phyloP scores from a whole-genome alignment of 2,888 invertebrate species.

The Dryadula phaetusa region DNA sequence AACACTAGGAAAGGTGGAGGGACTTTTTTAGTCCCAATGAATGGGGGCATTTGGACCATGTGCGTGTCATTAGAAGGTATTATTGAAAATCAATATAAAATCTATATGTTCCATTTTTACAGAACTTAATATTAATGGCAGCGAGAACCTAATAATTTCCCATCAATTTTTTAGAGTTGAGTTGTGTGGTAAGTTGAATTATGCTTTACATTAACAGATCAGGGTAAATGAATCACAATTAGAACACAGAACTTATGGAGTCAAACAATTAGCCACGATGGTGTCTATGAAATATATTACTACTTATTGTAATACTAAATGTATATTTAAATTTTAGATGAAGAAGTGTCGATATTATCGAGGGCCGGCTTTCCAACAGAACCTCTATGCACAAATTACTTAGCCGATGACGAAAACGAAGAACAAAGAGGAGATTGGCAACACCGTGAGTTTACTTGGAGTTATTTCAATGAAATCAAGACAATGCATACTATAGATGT shows the following conservation, averaged over 20 bases:
- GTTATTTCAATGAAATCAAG: too few species aligned
- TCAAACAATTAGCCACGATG: background rate
- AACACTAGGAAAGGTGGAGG: constrained; percentile 72
- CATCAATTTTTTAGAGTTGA: too few species aligned
- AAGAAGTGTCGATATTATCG: constrained; percentile 88
- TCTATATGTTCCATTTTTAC: too few species aligned
- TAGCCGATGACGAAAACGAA: constrained; percentile 89
- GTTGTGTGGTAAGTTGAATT: too few species aligned
- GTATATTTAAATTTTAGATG: constrained; percentile 73
- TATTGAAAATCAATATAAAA: constrained; percentile 6
- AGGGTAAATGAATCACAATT: too few species aligned
- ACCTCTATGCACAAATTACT: constrained; percentile 91
- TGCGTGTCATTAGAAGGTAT: constrained; percentile 91
- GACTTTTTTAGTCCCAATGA: constrained; percentile 93
- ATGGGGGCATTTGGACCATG: constrained; percentile 95
- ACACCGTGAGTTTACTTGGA: constrained; percentile 84
- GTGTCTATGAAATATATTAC: background rate
- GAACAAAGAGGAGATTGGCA: constrained; percentile 92
- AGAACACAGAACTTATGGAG: too few species aligned
- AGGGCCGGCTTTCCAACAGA: constrained; percentile 87
- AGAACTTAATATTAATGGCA: too few species aligned
- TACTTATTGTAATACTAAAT: background rate
- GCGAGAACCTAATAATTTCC: too few species aligned
- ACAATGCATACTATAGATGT: too few species aligned
- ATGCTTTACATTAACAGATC: too few species aligned